Conservation (phyloP, 1,140 invertebrate species). For the Drosophila truncata region DNA sequence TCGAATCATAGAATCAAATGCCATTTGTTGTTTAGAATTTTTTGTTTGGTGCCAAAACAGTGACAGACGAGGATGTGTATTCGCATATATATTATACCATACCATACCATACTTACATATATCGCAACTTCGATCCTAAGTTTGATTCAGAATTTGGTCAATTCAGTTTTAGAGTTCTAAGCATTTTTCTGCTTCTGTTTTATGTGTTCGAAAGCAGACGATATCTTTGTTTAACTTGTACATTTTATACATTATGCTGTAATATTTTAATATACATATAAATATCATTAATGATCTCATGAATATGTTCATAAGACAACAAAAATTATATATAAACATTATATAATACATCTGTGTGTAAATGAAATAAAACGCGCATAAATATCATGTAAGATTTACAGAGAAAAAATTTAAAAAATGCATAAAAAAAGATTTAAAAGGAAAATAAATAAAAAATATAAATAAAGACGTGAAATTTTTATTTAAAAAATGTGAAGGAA, state of each 20-base stretch:
- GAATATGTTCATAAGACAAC: constrained; percentile 79
- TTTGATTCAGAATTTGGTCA: constrained; percentile 49
- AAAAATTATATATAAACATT: constrained; percentile 47
- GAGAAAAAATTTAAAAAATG: constrained; percentile 36
- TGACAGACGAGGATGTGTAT: constrained; percentile 45
- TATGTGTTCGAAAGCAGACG: constrained; percentile 38
- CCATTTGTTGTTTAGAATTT: constrained; percentile 75
- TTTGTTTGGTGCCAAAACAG: constrained; percentile 76
- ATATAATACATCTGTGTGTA: constrained; percentile 49
- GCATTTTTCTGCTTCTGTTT: constrained; percentile 45
- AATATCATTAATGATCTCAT: constrained; percentile 78
- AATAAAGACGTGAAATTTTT: background rate
- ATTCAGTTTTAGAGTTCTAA: constrained; percentile 42
- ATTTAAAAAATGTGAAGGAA: background rate
- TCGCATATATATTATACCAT: constrained; percentile 32
- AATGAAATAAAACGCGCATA: constrained; percentile 72
- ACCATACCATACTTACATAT: constrained; percentile 35
- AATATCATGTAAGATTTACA: constrained; percentile 73
- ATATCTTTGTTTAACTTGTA: constrained; percentile 69
- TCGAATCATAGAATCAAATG: constrained; percentile 62
- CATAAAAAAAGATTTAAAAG: constrained; percentile 52
- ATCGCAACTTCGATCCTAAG: constrained; percentile 44
- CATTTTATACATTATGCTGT: constrained; percentile 78
- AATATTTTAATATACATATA: constrained; percentile 72
- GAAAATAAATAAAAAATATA: constrained; percentile 40